A percentile compares a stretch with the other conserved stretches of the same genome.
Conservation (phyloP, 2,113 vertebrate genomes). For the Steatornis caripensis region DNA sequence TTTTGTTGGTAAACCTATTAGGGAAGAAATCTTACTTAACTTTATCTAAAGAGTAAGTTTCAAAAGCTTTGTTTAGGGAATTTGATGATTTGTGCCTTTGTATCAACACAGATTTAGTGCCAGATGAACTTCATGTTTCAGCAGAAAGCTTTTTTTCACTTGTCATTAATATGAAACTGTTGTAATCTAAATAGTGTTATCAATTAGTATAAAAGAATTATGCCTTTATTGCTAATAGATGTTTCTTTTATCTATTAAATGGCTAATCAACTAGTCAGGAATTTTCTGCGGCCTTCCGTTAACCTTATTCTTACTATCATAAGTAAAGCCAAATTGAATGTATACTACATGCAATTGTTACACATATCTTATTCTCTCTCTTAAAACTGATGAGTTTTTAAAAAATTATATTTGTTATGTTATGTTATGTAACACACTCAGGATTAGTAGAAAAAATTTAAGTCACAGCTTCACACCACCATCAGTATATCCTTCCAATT, state of each 20-base stretch:
- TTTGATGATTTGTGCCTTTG: neutral
- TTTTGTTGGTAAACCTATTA: neutral
- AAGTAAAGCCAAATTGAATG: neutral
- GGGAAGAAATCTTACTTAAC: neutral
- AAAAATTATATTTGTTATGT: neutral
- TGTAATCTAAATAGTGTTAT: neutral
- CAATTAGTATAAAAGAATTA: neutral
- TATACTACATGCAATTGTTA: neutral
- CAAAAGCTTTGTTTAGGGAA: neutral
- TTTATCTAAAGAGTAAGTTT: neutral
- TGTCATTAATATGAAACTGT: neutral
- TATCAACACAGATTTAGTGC: neutral
- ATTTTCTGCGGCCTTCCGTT: neutral
- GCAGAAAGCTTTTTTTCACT: neutral
- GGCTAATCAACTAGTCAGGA: neutral
- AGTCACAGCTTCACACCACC: neutral
- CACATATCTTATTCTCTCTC: neutral
- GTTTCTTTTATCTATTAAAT: neutral
- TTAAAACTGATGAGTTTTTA: neutral
- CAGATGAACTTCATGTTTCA: neutral
- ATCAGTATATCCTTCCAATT: neutral
- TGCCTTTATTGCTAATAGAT: neutral
- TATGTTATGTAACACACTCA: neutral
- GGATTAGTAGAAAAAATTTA: neutral
- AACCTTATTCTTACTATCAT: neutral